Evolutionary conservation across 2,113 vertebrate species (phyloP).

Genomic region (Mionectes macconnelli): DNA sequence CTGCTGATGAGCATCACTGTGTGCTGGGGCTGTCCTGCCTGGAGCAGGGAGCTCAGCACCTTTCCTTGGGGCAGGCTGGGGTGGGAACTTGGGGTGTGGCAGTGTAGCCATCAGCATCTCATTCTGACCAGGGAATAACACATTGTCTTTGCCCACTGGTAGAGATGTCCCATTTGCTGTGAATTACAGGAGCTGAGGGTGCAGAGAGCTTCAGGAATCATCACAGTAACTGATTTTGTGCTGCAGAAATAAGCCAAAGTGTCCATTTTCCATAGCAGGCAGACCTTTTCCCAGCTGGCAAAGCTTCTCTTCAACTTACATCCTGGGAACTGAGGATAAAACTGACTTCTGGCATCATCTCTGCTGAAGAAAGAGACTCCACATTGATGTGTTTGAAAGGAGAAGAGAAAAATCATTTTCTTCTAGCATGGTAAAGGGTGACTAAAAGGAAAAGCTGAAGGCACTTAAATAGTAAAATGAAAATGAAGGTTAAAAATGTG

Average conservation of each 20-base stretch:
- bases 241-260: background rate
- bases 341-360: background rate
- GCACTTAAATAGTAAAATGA: background rate
- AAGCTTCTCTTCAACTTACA: background rate
- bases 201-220: background rate
- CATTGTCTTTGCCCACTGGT: rapidly evolving
- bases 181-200: background rate
- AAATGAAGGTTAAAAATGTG: background rate
- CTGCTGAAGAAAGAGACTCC: background rate
- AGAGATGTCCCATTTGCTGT: background rate
- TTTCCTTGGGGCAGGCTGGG: background rate
- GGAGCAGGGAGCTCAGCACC: background rate
- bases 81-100: background rate
- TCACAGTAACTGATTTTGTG: background rate
- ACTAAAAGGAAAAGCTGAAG: background rate
- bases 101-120: background rate
- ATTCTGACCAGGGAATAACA: background rate
- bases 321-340: background rate
- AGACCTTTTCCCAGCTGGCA: background rate
- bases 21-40: background rate
- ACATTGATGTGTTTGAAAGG: background rate
- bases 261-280: background rate
- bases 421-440: background rate
- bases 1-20: rapidly evolving
- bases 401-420: background rate